These are phyloP conservation scores for Porites australiensis DNA, from an alignment of 64 coral and sea anemone species.

Conservation along the genomic window DNA sequence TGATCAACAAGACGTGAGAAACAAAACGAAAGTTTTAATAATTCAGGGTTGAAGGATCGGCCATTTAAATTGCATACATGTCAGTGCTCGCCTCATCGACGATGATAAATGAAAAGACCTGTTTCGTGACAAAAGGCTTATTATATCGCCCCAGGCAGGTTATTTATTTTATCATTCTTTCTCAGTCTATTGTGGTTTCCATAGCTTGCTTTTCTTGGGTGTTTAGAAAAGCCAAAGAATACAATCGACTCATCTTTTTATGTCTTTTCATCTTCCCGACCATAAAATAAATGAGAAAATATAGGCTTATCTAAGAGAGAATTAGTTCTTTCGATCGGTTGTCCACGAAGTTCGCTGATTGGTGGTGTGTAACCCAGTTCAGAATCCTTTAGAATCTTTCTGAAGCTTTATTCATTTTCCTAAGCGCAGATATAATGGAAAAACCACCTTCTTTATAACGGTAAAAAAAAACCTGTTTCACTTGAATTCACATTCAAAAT, in stretches of 20 bases:
- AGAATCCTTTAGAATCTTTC: not conserved
- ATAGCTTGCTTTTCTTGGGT: conserved; percentile 9
- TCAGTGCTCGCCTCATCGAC: not conserved
- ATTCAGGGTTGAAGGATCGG: not conserved
- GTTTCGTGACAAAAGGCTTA: not conserved
- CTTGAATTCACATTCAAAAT: conserved; percentile 44
- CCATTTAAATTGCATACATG: not conserved
- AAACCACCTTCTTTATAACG: not conserved
- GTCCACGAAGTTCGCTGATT: not conserved
- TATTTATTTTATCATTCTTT: conserved; percentile 45
- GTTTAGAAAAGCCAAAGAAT: conserved; percentile 49
- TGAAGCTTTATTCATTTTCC: not conserved
- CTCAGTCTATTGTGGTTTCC: conserved; percentile 41
- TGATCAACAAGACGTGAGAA: not conserved
- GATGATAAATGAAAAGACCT: not conserved
- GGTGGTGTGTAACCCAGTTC: not conserved
- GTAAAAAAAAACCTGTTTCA: not conserved
- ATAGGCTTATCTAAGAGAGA: not conserved
- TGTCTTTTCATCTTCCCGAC: conserved; percentile 4
- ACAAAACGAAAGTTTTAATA: not conserved
- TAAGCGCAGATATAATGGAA: not conserved
- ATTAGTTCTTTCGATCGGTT: conserved; percentile 23
- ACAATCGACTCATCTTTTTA: conserved; percentile 34
- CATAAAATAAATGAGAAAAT: conserved; percentile 12
- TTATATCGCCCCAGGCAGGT: not conserved